These are phyloP conservation scores for Philypnodon macrostomus DNA, from an alignment of 2,797 vertebrate species.

Conservation along the genomic window DNA sequence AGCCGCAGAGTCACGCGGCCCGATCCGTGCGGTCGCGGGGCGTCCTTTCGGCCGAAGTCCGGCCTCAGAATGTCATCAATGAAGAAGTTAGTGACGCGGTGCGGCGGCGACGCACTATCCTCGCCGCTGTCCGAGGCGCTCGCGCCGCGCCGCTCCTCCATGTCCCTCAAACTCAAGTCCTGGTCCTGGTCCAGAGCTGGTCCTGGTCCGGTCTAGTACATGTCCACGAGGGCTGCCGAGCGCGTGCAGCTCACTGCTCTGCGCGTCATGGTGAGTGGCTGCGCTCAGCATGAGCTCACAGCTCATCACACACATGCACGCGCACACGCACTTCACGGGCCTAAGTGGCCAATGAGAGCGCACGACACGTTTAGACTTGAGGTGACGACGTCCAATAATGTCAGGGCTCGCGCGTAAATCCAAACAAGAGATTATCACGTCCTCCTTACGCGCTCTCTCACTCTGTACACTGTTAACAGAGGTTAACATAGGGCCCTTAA, in stretches of 20 bases:
- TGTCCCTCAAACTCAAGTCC: slow-evolving; percentile 50
- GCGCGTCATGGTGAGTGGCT: slow-evolving; percentile 51
- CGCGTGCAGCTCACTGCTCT: slow-evolving; percentile 22
- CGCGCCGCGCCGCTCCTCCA: slow-evolving; percentile 86
- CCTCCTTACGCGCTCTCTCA: slow-evolving; percentile 26
- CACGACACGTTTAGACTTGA: slow-evolving; percentile 49
- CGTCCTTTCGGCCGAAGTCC: slow-evolving; percentile 91
- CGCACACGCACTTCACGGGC: slow-evolving; percentile 14
- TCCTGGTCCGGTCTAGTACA: slow-evolving; percentile 19
- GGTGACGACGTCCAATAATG: slow-evolving; percentile 64
- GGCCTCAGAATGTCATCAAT: slow-evolving; percentile 92
- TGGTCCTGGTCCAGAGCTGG: slow-evolving; percentile 1
- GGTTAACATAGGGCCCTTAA: slow-evolving; percentile 3
- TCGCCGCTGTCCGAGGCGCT: slow-evolving; percentile 80
- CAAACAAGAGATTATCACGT: slow-evolving; percentile 49
- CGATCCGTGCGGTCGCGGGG: slow-evolving; percentile 76
- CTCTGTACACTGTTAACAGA: background rate
- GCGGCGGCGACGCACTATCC: slow-evolving; percentile 82
- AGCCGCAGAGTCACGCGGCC: slow-evolving; percentile 82
- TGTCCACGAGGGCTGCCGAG: slow-evolving; percentile 16
- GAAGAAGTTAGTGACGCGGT: slow-evolving; percentile 89
- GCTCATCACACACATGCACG: slow-evolving; percentile 26
- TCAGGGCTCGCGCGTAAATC: slow-evolving; percentile 24
- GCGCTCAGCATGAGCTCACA: slow-evolving; percentile 35
- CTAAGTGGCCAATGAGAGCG: slow-evolving; percentile 56